Conservation (phyloP, 2,797 vertebrate genomes). For the Serranus cabrilla region DNA sequence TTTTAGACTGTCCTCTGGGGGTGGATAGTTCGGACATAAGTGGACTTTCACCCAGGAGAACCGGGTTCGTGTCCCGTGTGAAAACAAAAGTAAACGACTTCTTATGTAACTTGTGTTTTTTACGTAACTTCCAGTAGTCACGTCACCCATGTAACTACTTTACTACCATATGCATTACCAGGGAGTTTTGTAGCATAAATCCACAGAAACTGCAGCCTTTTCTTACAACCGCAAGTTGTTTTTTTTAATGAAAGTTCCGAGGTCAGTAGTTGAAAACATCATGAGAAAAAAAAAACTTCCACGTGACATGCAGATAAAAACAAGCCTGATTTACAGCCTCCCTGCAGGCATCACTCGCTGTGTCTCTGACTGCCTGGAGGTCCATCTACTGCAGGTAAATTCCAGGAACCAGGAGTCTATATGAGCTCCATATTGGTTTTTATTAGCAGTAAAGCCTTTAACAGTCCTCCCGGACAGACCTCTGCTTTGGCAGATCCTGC, state of each 20-base stretch:
- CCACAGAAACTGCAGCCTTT: too few species aligned
- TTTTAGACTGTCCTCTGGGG: too few species aligned
- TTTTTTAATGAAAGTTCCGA: background rate
- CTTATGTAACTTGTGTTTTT: too few species aligned
- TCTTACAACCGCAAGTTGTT: too few species aligned
- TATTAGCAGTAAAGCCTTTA: constrained; percentile 65
- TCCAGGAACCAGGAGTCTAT: constrained; percentile 46
- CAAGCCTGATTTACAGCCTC: constrained; percentile 35
- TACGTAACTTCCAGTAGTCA: too few species aligned
- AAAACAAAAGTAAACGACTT: too few species aligned
- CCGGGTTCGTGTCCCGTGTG: too few species aligned
- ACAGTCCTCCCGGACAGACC: constrained; percentile 36
- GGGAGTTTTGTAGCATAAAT: too few species aligned
- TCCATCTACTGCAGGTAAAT: constrained; percentile 46
- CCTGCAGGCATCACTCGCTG: constrained; percentile 21
- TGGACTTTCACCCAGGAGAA: too few species aligned
- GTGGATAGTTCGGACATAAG: too few species aligned
- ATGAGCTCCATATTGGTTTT: constrained; percentile 59
- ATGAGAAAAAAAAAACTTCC: background rate
- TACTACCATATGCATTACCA: too few species aligned
- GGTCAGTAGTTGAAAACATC: constrained; percentile 2
- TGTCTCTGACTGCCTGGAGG: constrained; percentile 31
- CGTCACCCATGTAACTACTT: too few species aligned
- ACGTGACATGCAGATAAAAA: constrained; percentile 14
- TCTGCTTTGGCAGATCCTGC: constrained; percentile 33